Percentiles rank a stretch among this genome's conserved stretches.
phyloP scores from a whole-genome alignment of 1,140 invertebrate species.

The Cherax destructor region DNA sequence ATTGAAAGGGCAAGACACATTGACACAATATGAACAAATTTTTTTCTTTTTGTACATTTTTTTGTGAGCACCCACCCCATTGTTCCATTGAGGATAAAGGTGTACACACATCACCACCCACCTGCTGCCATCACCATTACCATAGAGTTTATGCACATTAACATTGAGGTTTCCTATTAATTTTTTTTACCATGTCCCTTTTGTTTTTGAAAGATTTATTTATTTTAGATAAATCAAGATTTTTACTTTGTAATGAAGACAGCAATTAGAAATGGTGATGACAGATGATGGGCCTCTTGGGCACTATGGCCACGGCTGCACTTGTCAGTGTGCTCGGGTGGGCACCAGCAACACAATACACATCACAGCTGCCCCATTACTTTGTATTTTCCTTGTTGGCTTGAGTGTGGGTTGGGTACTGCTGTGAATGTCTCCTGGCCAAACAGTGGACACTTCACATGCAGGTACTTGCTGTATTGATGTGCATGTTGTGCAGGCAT shows the following conservation, averaged over 20 bases:
- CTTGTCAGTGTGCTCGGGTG: conserved; percentile 68
- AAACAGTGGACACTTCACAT: conserved; percentile 17
- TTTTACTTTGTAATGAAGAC: conserved; percentile 11
- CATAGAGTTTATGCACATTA: conserved; percentile 14
- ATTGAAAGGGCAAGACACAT: conserved; percentile 59
- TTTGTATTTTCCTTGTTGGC: conserved; percentile 9
- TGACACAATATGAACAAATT: conserved; percentile 70
- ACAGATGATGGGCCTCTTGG: conserved; percentile 42
- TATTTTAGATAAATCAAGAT: conserved; percentile 10
- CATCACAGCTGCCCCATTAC: conserved; percentile 51
- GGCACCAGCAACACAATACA: conserved; percentile 52
- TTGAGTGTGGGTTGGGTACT: conserved; percentile 47
- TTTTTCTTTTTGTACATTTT: conserved; percentile 69
- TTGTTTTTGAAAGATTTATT: conserved; percentile 11
- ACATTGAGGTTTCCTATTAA: conserved; percentile 1
- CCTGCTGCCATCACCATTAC: conserved; percentile 48
- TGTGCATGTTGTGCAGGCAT: conserved; percentile 59
- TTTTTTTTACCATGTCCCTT: neutral
- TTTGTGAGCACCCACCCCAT: conserved; percentile 69
- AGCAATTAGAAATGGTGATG: conserved; percentile 35
- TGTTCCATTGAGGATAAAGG: conserved; percentile 64
- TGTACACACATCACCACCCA: conserved; percentile 66
- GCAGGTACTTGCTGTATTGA: conserved; percentile 41
- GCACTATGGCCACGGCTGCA: conserved; percentile 52
- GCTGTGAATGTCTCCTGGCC: conserved; percentile 39